Evolutionary conservation across 2,888 invertebrate genomes (phyloP), one percentile per base, ranked within the genome.

Genomic region (Lypha dubia): DNA sequence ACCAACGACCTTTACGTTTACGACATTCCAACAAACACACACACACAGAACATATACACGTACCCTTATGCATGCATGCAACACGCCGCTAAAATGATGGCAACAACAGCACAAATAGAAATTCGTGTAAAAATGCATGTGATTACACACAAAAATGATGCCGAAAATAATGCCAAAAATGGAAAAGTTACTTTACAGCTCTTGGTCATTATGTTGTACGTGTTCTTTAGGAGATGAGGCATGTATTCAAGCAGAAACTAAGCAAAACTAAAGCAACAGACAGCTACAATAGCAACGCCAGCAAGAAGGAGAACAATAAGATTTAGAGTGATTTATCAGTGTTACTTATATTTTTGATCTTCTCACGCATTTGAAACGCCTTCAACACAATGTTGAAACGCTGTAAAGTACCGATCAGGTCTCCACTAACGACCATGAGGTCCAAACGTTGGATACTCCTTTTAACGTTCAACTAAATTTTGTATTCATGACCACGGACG

Each of bases 321-420:
- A 90, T 89, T 90, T 90, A 89, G 89, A 89, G 90, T 89, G 89
- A 89, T 89, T 89, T 89, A 89, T 89, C 89, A 90, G 89, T 87
- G 88, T 89, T 90, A 89, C 90, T 89, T 84, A 70, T 88, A 86
- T 87, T 88, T 89, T 90, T 88, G 90, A 89, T 89, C 89, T 90
- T 89, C 89, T 89, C 89, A 89, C 89, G 89, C 89, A 87, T 82
- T 82, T 77, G 81, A 68, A 75, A 76, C 80, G 82, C 79, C 82
- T 75, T 80, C 77, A 80, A 76, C 46, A 56, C 51, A 71, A 68
- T 46, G 49, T 24, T 35, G 46, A 20, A 67, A 62, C 49, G 56
- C 49, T 71, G 44, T 24, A 65, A 63, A 63, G 60, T 35, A 44
- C 67, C 65, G 74, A 73, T 62, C 58, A 49, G 67, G 63, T 65